Percentiles rank a stretch among this genome's conserved stretches.
Evolutionary conservation across 2,113 vertebrate genomes (phyloP).

Genomic region (Cyanocitta stelleri): DNA sequence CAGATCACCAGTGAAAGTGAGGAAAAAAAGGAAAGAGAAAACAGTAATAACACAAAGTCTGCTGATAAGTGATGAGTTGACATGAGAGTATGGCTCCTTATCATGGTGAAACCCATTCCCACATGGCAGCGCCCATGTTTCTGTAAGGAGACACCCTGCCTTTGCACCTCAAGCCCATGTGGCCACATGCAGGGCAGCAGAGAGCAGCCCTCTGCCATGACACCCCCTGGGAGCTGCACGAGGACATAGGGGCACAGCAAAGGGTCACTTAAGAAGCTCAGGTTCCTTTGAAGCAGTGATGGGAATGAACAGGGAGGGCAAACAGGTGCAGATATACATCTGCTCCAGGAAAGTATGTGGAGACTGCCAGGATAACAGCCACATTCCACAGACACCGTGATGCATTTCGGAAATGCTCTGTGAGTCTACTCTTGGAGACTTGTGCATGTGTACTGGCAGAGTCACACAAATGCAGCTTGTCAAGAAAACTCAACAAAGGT

Average conservation of each 20-base stretch:
- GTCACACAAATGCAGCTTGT: neutral
- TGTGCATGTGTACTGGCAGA: neutral
- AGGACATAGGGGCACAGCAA: neutral
- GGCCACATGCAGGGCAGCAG: neutral
- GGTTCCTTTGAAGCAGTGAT: neutral
- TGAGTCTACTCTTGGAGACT: accelerated
- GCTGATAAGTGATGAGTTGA: neutral
- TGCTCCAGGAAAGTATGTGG: neutral
- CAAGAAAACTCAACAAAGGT: neutral
- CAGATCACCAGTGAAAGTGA: neutral
- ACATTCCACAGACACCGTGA: neutral
- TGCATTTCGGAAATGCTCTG: neutral
- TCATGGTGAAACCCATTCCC: neutral
- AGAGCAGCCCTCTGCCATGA: accelerated
- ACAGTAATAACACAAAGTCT: neutral
- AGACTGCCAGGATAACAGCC: neutral
- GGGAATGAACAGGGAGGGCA: neutral
- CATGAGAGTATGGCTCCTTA: neutral
- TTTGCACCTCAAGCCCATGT: neutral
- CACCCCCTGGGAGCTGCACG: neutral
- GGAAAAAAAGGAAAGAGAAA: neutral
- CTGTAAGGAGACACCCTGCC: neutral
- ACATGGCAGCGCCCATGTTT: accelerated
- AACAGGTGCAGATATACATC: conserved; percentile 14
- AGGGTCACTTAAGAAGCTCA: accelerated